Conservation (phyloP, 2,797 vertebrate genomes). For the Pterois miles region DNA sequence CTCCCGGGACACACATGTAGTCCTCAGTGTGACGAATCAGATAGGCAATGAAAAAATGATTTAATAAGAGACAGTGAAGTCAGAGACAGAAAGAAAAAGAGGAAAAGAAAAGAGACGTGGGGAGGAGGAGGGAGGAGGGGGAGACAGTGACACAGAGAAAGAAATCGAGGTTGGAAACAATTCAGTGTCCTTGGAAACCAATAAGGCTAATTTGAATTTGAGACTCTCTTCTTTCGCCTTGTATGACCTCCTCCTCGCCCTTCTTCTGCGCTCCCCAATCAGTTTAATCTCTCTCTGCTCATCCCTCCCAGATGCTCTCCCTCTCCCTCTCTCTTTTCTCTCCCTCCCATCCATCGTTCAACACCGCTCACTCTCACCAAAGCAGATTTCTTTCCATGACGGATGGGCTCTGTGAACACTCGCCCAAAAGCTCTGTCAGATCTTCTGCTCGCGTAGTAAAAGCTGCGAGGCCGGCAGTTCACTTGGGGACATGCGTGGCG, state of each 20-base stretch:
- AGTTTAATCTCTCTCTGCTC: constrained; percentile 62
- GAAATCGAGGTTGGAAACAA: constrained; percentile 73
- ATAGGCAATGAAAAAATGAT: constrained; percentile 51
- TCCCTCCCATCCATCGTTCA: constrained; percentile 50
- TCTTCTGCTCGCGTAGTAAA: constrained; percentile 41
- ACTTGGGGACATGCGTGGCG: constrained; percentile 35
- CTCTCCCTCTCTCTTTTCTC: constrained; percentile 2
- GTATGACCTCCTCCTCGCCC: constrained; percentile 57
- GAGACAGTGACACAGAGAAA: constrained; percentile 46
- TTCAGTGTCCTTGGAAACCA: constrained; percentile 74
- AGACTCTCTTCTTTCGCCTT: constrained; percentile 60
- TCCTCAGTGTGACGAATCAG: constrained; percentile 43
- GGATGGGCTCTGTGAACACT: constrained; percentile 60
- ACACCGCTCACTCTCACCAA: constrained; percentile 59
- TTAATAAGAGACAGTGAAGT: constrained; percentile 48
- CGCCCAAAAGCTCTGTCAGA: constrained; percentile 58
- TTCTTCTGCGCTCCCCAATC: constrained; percentile 61
- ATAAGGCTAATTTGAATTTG: constrained; percentile 74
- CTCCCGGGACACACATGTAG: constrained; percentile 22
- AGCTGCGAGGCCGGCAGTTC: constrained; percentile 43
- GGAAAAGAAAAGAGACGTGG: constrained; percentile 11
- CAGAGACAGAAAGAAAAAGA: constrained; percentile 16
- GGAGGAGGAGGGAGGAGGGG: background rate
- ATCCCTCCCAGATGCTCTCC: constrained; percentile 52
- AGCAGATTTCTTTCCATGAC: constrained; percentile 72